Evolutionary conservation across 2,888 invertebrate species (phyloP), one percentile per base, ranked within the genome.

Genomic region (Prosopocoilus inquinatus): DNA sequence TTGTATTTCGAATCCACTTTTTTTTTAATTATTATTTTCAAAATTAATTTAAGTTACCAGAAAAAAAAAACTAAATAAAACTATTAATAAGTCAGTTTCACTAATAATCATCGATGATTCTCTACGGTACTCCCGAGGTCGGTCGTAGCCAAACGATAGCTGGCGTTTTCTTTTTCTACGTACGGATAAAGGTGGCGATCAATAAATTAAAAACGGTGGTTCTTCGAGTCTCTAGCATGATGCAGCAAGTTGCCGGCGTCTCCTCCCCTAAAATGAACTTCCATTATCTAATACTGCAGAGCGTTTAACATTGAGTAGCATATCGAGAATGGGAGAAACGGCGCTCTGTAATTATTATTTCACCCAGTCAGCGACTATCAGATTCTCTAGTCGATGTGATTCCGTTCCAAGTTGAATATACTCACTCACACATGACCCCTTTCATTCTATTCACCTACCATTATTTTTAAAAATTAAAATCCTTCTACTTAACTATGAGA

Each of bases 261-360:
- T 57, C 64, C 63, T 62, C 67, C 67, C 62, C 65, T 62, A 61
- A 57, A 59, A 59, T 64, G 50, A 63, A 64, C 60, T 67, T 63
- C 67, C 64, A 64, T 63, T 66, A 62, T 67, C 66, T 65, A 66
- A 61, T 63, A 48, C 57, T 55, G 63, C 58, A 56, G 55, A 47
- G 58, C 67, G 62, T 69, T 68, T 70, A 69, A 66, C 70, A 64
- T 65, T 62, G 63, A 64, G 61, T 67, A 63, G 65, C 66, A 67
- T 70, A 72, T 71, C 71, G 70, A 66, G 70, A 70, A 66, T 68
- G 68, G 53, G 68, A 63, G 67, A 69, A 72, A 67, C 67, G 68
- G 71, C 72, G 72, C 70, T 68, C 73, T 74, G 70, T 75, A 75
- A 75, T 75, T 75, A 75, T 74, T 71, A 67, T 72, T 72, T 73